Evolutionary conservation across 2,797 vertebrate species (phyloP).

Genomic region (Lindbergichthys nudifrons): DNA sequence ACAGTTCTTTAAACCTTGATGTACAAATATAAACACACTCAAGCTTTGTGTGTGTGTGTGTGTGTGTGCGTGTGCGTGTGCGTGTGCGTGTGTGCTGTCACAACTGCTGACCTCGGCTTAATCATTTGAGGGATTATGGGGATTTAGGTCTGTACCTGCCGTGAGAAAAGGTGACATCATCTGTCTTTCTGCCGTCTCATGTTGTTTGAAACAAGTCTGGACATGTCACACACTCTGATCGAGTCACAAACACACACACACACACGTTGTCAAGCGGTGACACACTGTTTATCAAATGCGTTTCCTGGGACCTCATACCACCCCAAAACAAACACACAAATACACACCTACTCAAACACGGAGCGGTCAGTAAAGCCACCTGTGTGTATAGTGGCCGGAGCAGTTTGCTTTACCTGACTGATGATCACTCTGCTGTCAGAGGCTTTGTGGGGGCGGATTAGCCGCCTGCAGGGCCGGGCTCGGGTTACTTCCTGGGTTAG

Average conservation of each 20-base stretch:
- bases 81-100: slow-evolving; percentile 43
- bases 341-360: slow-evolving; percentile 53
- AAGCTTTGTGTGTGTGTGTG: slow-evolving; percentile 20
- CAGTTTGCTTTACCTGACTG: slow-evolving; percentile 70
- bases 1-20: not conserved
- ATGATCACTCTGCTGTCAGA: slow-evolving; percentile 63
- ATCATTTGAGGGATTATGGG: slow-evolving; percentile 70
- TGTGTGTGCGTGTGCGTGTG: not conserved
- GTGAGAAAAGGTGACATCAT: slow-evolving; percentile 71
- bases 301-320: slow-evolving; percentile 39
- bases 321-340: slow-evolving; percentile 17
- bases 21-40: not conserved
- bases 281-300: slow-evolving; percentile 48
- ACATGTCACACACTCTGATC: slow-evolving; percentile 32
- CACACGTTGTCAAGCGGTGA: slow-evolving; percentile 10
- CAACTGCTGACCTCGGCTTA: slow-evolving; percentile 47
- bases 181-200: slow-evolving; percentile 37
- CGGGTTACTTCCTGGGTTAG: slow-evolving; percentile 57
- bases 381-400: slow-evolving; percentile 61
- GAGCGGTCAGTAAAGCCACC: slow-evolving; percentile 48
- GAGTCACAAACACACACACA: slow-evolving; percentile 10
- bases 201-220: slow-evolving; percentile 25
- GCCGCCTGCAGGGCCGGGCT: slow-evolving; percentile 41
- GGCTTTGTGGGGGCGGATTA: slow-evolving; percentile 74
- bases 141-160: slow-evolving; percentile 71